Conservation (phyloP, 2,888 invertebrate species). For the Mesoligia furuncula region DNA sequence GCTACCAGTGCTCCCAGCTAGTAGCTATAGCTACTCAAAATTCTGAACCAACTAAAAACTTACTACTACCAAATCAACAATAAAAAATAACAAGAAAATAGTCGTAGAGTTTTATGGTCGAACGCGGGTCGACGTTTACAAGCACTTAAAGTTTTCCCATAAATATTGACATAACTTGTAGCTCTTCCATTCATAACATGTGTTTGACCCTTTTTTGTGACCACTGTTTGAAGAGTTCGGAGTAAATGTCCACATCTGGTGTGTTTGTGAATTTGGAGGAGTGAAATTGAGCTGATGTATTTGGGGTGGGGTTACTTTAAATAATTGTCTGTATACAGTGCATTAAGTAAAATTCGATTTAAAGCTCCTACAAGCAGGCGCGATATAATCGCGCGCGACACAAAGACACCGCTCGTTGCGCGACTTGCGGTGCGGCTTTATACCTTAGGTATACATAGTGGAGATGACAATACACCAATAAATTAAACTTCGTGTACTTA, state of each 20-base stretch:
- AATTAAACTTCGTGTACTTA: too few species aligned
- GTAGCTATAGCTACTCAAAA: background rate
- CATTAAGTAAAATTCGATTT: background rate
- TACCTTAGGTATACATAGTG: too few species aligned
- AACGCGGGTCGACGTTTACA: conserved; percentile 65
- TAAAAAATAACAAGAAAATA: conserved; percentile 40
- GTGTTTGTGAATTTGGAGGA: conserved; percentile 8
- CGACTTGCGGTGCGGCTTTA: too few species aligned
- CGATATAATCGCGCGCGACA: too few species aligned
- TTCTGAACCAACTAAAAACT: background rate
- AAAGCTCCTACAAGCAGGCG: too few species aligned
- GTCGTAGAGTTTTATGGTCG: conserved; percentile 51
- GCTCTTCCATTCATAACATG: conserved; percentile 77
- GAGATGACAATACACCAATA: too few species aligned
- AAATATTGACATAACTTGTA: conserved; percentile 76
- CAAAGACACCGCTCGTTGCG: too few species aligned
- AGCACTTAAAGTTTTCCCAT: conserved; percentile 76
- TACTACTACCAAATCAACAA: conserved; percentile 18
- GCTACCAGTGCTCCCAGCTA: background rate
- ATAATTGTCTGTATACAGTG: background rate
- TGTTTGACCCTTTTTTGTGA: conserved; percentile 77
- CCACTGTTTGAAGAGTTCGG: conserved; percentile 42
- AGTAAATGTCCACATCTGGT: conserved; percentile 21
- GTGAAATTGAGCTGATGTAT: background rate
- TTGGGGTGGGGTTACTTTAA: background rate